Evolutionary conservation across 2,797 vertebrate genomes (phyloP).

Genomic region (Urophycis tenuis): DNA sequence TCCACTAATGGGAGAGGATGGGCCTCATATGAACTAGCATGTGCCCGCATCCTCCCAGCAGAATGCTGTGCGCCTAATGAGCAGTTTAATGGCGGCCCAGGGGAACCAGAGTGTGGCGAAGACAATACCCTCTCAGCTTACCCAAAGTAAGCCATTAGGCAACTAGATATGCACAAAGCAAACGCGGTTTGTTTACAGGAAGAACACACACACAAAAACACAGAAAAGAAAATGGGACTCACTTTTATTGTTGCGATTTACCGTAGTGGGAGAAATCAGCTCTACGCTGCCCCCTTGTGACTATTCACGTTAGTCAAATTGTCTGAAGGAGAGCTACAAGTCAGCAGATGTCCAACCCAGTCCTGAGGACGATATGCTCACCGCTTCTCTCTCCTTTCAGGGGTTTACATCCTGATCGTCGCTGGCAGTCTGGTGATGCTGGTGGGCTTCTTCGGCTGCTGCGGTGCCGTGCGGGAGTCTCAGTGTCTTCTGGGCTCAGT

Average conservation of each 20-base stretch:
- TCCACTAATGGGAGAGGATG: conserved; percentile 20
- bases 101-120: not conserved
- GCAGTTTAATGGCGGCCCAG: conserved; percentile 16
- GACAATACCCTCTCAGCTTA: not conserved
- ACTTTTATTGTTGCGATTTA: not conserved
- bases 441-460: conserved; percentile 94
- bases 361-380: not conserved
- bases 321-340: not conserved
- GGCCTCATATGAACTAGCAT: conserved; percentile 11
- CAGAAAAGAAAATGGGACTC: not conserved
- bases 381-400: conserved; percentile 51
- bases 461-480: conserved; percentile 91
- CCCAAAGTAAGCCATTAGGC: not conserved
- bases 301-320: not conserved
- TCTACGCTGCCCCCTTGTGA: conserved; percentile 48
- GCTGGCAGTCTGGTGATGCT: conserved; percentile 88
- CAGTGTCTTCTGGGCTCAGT: conserved; percentile 91
- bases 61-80: conserved; percentile 32
- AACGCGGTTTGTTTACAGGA: not conserved
- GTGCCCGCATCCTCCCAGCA: conserved; percentile 29
- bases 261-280: not conserved
- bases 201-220: not conserved
- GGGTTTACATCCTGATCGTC: conserved; percentile 88
- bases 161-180: not conserved
- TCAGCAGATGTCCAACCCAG: not conserved